Percentiles rank a stretch among this genome's conserved stretches.
These are phyloP conservation scores for Hippocampus mohnikei DNA, from an alignment of 2,113 vertebrate species.

Conservation along the genomic window DNA sequence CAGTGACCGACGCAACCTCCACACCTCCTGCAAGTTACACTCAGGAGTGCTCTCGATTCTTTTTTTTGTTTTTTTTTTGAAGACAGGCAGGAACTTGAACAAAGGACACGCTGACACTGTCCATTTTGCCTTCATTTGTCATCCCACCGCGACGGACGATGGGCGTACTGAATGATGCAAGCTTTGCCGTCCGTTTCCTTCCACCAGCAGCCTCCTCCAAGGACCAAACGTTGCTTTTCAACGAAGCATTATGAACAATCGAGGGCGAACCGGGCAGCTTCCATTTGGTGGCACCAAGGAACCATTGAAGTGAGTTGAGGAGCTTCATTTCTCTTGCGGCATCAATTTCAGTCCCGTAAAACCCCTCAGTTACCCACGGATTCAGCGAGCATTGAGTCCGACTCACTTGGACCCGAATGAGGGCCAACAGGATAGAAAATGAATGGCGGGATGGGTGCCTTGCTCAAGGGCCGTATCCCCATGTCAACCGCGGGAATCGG, in stretches of 20 bases:
- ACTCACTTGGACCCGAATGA: too few species aligned
- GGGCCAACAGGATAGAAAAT: neutral
- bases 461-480: neutral
- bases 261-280: neutral
- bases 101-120: neutral
- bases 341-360: too few species aligned
- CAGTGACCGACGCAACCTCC: conserved; percentile 68
- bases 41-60: neutral
- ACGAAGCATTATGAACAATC: neutral
- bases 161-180: conserved; percentile 67
- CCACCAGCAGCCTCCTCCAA: conserved; percentile 62
- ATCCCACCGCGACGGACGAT: conserved; percentile 64
- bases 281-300: neutral
- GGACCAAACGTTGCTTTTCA: neutral
- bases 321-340: neutral
- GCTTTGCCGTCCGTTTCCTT: conserved; percentile 73
- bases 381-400: too few species aligned
- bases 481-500: neutral
- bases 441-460: neutral
- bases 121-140: conserved; percentile 47
- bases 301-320: neutral
- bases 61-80: neutral
- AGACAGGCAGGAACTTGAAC: neutral
- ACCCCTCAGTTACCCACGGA: too few species aligned
- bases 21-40: neutral